phyloP scores from a whole-genome alignment of 2,797 vertebrate species.

The Tenualosa thibaudeaui region DNA sequence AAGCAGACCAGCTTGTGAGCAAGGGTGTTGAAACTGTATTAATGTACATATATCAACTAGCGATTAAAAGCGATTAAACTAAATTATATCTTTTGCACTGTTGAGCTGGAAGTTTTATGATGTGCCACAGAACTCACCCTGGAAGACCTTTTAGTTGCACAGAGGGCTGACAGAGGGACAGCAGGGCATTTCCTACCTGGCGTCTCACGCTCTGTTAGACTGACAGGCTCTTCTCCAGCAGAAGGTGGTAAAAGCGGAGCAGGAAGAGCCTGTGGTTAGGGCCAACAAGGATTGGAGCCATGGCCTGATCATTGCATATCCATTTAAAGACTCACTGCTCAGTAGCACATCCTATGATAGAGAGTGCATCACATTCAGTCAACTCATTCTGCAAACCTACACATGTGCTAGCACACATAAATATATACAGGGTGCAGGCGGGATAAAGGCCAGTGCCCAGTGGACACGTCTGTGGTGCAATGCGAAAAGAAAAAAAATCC shows the following conservation, averaged over 20 bases:
- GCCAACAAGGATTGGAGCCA: slow-evolving; percentile 33
- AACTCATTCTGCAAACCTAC: background rate
- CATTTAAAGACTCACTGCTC: slow-evolving; percentile 30
- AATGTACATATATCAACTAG: background rate
- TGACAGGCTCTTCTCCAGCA: slow-evolving; percentile 34
- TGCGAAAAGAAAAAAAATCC: no score
- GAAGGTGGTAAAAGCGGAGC: slow-evolving; percentile 40
- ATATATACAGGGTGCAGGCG: background rate
- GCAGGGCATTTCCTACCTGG: slow-evolving; percentile 35
- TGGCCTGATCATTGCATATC: slow-evolving; percentile 17
- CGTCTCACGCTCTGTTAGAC: slow-evolving; percentile 35
- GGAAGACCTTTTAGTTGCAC: slow-evolving; percentile 47
- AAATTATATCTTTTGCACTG: background rate
- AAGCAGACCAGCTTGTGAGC: background rate
- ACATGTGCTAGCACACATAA: background rate
- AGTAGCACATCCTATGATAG: background rate
- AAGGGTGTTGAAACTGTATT: background rate
- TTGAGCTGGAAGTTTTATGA: no score
- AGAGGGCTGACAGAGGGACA: slow-evolving; percentile 45
- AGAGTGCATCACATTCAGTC: background rate
- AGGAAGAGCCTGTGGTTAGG: slow-evolving; percentile 12
- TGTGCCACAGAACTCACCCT: background rate
- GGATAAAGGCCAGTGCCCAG: no score
- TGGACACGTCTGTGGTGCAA: no score
- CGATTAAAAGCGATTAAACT: background rate